These are phyloP conservation scores for Patagioenas fasciata DNA, from an alignment of 2,113 vertebrate genomes.

Conservation along the genomic window DNA sequence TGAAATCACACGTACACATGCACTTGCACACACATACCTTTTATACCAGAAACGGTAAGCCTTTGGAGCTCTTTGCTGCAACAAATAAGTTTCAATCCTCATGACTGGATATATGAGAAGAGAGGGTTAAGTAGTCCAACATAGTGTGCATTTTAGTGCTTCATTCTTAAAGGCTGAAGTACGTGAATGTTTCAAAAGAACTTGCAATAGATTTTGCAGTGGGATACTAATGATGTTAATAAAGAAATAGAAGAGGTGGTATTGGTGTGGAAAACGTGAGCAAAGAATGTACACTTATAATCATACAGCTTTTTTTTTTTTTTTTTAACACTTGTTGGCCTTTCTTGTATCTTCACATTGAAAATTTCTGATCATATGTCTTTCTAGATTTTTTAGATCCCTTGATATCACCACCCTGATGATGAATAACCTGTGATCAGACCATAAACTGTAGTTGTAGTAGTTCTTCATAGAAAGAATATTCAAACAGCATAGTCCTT, in stretches of 20 bases:
- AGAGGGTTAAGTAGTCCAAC: not conserved
- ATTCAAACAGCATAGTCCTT: not conserved
- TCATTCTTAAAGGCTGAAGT: not conserved
- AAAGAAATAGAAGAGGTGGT: not conserved
- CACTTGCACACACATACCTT: not conserved
- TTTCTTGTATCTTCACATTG: not conserved
- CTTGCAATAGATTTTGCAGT: not conserved
- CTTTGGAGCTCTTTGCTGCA: not conserved
- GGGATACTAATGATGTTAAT: not conserved
- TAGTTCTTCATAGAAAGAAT: not conserved
- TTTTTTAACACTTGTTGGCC: not conserved
- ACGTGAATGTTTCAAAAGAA: not conserved
- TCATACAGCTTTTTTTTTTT: accelerated
- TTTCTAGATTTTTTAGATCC: not conserved
- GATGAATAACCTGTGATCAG: not conserved
- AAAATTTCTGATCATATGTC: not conserved
- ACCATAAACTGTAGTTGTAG: not conserved
- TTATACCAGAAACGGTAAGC: not conserved
- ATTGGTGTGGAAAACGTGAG: not conserved
- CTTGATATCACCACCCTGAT: not conserved
- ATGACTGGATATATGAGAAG: not conserved
- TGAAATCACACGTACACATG: not conserved
- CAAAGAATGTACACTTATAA: not conserved
- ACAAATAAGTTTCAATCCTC: not conserved
- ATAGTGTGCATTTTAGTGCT: not conserved